Conservation (phyloP, 2,888 invertebrate species). For the Leptothorax acervorum region DNA sequence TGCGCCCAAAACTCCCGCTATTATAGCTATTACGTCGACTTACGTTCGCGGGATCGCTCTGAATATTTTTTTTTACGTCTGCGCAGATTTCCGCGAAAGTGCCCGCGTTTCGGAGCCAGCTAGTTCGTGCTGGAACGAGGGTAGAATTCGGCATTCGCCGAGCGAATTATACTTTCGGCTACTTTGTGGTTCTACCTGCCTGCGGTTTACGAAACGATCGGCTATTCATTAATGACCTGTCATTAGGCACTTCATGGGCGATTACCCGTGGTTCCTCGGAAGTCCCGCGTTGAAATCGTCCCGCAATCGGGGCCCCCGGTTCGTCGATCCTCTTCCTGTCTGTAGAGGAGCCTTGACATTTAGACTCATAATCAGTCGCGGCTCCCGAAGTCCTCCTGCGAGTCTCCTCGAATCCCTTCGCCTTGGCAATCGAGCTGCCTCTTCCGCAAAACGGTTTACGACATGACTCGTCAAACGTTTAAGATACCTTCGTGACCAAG, state of each 20-base stretch:
- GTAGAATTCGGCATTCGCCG: conserved; percentile 27
- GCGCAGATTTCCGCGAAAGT: conserved; percentile 48
- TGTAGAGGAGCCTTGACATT: conserved; percentile 68
- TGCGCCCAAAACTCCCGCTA: not conserved
- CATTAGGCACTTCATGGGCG: conserved; percentile 54
- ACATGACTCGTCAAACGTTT: conserved; percentile 49
- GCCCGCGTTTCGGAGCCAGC: conserved; percentile 24
- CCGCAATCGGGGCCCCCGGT: conserved; percentile 6
- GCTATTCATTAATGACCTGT: conserved; percentile 72
- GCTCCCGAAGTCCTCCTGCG: conserved; percentile 54
- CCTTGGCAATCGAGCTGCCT: not conserved
- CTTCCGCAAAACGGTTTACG: conserved; percentile 53
- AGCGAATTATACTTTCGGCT: conserved; percentile 62
- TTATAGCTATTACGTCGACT: conserved; percentile 23
- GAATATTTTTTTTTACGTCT: conserved; percentile 32
- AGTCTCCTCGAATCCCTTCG: not conserved
- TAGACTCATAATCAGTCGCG: conserved; percentile 15
- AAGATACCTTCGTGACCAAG: conserved; percentile 59
- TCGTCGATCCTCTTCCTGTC: conserved; percentile 39
- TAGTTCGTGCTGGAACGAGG: conserved; percentile 44
- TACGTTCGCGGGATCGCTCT: conserved; percentile 13
- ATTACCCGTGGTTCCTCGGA: conserved; percentile 51
- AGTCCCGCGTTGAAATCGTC: conserved; percentile 38
- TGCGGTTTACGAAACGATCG: conserved; percentile 64
- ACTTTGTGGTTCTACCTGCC: conserved; percentile 69